Evolutionary conservation across 1,140 invertebrate genomes (phyloP), one percentile per base, ranked within the genome.

Genomic region (Physella acuta): DNA sequence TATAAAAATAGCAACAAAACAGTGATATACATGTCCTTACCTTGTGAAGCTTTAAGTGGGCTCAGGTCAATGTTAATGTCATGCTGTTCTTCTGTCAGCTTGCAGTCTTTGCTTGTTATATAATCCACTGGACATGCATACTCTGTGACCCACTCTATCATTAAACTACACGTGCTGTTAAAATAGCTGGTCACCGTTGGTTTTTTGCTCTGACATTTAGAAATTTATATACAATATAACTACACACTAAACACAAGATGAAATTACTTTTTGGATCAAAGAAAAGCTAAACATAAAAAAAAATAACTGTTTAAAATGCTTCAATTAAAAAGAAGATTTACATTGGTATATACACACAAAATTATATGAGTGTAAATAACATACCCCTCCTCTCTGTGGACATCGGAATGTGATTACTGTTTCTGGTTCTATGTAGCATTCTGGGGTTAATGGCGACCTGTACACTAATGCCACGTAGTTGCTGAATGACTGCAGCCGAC

Each of bases 91-190:
- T 72, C 72, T 11, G 71, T 75, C 30, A 82, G 72, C 14, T 73
- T 60, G 70, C 79, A 82, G 0, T 77, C 60, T 26, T 75, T 71
- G 26, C 76, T 76, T 24, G 63, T 73, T 16, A 81, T 69, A 11
- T 70, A 66, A 26, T 61, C 34, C 34, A 75, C 76, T 24, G 68
- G 62, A 72, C 81, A 82, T 5, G 81, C 81, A 74, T 78, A 77
- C 53, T 82, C 79, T n/a, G 79, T 82, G 33, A 75, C 62, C 81
- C 81, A 82, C 28, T 75, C 68, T 24, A 82, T 70, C 14, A 72
- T 52, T 52, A 78, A 76, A 34, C 72, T 72, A 71, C 81, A 82
- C 11, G 36, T 52, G 28, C 24, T 17, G 20, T 76, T 70, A 52
- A 75, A 76, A 39, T 78, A 75, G 16, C 49, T 65, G 0, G 75